Conservation (phyloP, 2,113 vertebrate species). For the Cochlearius cochlearius region DNA sequence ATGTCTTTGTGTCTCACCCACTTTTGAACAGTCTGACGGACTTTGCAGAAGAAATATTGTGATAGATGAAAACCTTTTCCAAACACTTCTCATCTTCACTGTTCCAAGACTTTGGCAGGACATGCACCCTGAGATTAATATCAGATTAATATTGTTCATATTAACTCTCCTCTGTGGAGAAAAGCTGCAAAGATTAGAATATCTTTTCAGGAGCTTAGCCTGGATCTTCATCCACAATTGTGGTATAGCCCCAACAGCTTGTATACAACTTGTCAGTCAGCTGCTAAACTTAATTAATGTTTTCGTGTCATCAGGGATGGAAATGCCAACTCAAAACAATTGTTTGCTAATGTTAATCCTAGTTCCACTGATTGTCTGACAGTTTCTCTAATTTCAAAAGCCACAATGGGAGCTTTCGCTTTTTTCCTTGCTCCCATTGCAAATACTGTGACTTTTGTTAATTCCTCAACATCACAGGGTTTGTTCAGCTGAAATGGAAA, state of each 20-base stretch:
- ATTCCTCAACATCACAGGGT: neutral
- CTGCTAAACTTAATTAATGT: slow-evolving; percentile 9
- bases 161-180: neutral
- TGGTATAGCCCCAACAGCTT: neutral
- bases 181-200: neutral
- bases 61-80: neutral
- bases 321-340: slow-evolving; percentile 2
- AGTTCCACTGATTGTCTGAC: neutral
- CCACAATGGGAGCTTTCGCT: neutral
- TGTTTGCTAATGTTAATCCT: neutral
- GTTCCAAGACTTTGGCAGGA: neutral
- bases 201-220: neutral
- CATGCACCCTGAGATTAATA: neutral
- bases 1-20: neutral
- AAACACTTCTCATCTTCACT: neutral
- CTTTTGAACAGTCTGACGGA: neutral
- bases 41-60: neutral
- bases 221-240: neutral
- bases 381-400: neutral
- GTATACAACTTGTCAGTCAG: neutral
- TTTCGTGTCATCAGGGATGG: neutral
- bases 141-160: neutral
- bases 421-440: neutral
- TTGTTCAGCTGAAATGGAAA: neutral
- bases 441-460: neutral